Evolutionary conservation across 1,140 invertebrate species (phyloP).

Genomic region (Pectinophora gossypiella): DNA sequence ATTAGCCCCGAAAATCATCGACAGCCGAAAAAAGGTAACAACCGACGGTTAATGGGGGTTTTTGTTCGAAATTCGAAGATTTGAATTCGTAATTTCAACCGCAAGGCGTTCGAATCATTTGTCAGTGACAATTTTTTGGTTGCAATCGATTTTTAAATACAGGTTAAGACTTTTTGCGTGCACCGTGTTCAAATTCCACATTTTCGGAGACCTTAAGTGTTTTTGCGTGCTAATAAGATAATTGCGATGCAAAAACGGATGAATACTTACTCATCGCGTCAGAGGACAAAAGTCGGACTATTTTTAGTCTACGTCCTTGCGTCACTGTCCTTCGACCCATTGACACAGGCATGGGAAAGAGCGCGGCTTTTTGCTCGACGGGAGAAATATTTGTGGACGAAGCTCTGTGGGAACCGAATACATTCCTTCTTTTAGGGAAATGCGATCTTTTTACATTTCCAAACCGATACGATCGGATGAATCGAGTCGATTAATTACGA

Average conservation of each 20-base stretch:
- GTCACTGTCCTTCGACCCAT: slow-evolving; percentile 19
- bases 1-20: slow-evolving; percentile 67
- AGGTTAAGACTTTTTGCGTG: slow-evolving; percentile 51
- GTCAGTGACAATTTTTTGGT: slow-evolving; percentile 73
- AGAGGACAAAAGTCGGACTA: neutral
- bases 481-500: slow-evolving; percentile 48
- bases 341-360: slow-evolving; percentile 54
- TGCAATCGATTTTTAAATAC: slow-evolving; percentile 71
- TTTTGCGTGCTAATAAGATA: slow-evolving; percentile 25
- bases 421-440: slow-evolving; percentile 53
- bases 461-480: slow-evolving; percentile 43
- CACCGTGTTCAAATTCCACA: slow-evolving; percentile 27
- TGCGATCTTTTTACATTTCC: slow-evolving; percentile 32
- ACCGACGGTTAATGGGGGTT: slow-evolving; percentile 64
- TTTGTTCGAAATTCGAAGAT: slow-evolving; percentile 70
- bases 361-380: slow-evolving; percentile 49
- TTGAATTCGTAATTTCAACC: slow-evolving; percentile 72
- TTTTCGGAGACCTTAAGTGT: slow-evolving; percentile 23
- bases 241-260: slow-evolving; percentile 15
- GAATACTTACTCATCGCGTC: neutral
- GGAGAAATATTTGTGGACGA: slow-evolving; percentile 45
- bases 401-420: slow-evolving; percentile 62
- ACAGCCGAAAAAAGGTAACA: slow-evolving; percentile 64
- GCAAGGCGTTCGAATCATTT: slow-evolving; percentile 70
- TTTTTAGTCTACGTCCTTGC: slow-evolving; percentile 11